Percentiles rank a stretch among this genome's conserved stretches.
Conservation (phyloP, 1,140 invertebrate species). For the Ridgeia piscesae region DNA sequence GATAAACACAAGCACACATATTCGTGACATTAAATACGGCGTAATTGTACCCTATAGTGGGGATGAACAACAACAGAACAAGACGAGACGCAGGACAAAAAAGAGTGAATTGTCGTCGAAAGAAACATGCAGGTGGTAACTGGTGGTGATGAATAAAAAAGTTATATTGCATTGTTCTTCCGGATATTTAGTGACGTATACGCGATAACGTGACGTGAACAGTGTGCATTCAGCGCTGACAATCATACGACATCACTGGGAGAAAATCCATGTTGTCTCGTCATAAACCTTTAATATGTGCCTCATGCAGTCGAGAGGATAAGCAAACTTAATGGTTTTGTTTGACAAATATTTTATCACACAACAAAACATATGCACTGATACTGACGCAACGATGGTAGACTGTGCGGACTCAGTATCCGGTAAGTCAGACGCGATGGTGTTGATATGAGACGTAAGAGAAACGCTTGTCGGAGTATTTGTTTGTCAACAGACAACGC, state of each 20-base stretch:
- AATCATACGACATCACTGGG: not conserved
- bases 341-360: not conserved
- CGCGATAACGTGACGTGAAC: too few relatives aligned
- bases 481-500: not conserved
- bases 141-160: too few relatives aligned
- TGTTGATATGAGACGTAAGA: not conserved
- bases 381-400: not conserved
- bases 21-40: too few relatives aligned
- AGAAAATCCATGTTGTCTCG: not conserved
- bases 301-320: not conserved
- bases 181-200: too few relatives aligned
- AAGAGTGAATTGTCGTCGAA: too few relatives aligned
- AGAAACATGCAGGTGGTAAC: too few relatives aligned
- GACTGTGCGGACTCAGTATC: not conserved
- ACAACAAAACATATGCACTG: not conserved
- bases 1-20: too few relatives aligned
- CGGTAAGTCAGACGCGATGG: not conserved
- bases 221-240: too few relatives aligned
- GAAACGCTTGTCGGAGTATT: not conserved
- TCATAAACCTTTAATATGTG: not conserved
- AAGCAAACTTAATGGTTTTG: not conserved
- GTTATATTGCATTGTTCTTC: too few relatives aligned
- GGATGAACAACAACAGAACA: too few relatives aligned
- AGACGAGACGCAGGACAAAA: too few relatives aligned
- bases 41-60: too few relatives aligned